These are phyloP conservation scores for Palythoa caribaeorum DNA, from an alignment of 92 coral and sea anemone species.

Conservation along the genomic window DNA sequence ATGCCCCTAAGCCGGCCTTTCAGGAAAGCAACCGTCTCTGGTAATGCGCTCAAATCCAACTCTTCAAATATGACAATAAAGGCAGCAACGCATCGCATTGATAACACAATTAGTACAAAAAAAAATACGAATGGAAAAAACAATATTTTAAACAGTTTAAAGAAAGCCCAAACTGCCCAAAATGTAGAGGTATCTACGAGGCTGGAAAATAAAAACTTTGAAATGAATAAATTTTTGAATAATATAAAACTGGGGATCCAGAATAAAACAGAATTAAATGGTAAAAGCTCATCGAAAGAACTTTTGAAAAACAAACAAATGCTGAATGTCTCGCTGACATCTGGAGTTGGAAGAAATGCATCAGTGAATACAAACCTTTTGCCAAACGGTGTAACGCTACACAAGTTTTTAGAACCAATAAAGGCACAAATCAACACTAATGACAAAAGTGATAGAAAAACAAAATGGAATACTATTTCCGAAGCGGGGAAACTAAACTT, in stretches of 20 bases:
- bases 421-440: neutral
- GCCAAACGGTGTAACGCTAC: neutral
- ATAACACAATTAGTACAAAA: neutral
- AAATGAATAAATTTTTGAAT: no score
- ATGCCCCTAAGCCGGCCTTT: neutral
- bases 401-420: neutral
- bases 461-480: conserved; percentile 32
- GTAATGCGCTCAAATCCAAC: neutral
- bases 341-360: no score
- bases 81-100: no score
- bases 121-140: neutral
- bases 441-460: neutral
- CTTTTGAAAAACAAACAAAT: neutral
- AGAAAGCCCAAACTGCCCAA: neutral
- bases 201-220: neutral
- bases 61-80: neutral
- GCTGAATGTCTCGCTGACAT: neutral
- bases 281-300: neutral
- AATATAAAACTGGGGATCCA: no score
- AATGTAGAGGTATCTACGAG: neutral
- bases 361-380: neutral
- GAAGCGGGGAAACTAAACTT: conserved; percentile 32
- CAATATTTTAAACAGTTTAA: neutral
- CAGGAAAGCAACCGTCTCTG: neutral
- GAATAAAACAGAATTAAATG: neutral